Evolutionary conservation across 1,140 invertebrate genomes (phyloP), one percentile per base, ranked within the genome.

Genomic region (Papilio helenus): DNA sequence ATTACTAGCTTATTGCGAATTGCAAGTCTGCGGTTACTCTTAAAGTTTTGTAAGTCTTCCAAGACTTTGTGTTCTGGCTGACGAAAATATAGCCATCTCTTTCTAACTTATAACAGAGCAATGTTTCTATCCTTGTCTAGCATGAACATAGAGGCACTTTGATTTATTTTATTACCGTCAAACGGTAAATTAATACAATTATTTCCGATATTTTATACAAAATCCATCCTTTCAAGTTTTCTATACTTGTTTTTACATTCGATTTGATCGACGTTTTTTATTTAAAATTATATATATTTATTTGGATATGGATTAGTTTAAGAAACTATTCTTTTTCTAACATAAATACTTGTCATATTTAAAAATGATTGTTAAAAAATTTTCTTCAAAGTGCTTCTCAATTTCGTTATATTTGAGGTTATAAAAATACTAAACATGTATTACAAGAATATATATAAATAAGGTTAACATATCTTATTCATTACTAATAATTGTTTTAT

Each of bases 401-500:
- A 49, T 44, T 77, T 77, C 4, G 76, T 82, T 80, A 73, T 26
- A 78, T 74, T 80, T 80, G 39, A 79, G 77, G 73, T 82, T 79
- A 18, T 73, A 68, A 73, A 68, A 81, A 71, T 79, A 39, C 34
- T 39, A 39, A 79, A 34, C 12, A 29, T 55, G 49, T 68, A 29
- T 76, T 20, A 79, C 5, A 20, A 42, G 10, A 26, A 65, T 44
- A 79, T 39, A 7, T 74, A 26, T 49, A 51, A 23, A 74, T 74
- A 74, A 74, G n/a, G 10, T 74, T 49, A 51, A 74, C 72, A 74
- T 74, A 74, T 74, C 72, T 74, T 23, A 74, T 51, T 72, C 3
- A 72, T 80, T 83, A 81, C 76, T 83, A 84, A 81, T 80, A 46
- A 72, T 44, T 73, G 14, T 74, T 73, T 26, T 51, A 3, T 23